Conservation (phyloP, 2,888 invertebrate species). For the Platycheirus rosarum region DNA sequence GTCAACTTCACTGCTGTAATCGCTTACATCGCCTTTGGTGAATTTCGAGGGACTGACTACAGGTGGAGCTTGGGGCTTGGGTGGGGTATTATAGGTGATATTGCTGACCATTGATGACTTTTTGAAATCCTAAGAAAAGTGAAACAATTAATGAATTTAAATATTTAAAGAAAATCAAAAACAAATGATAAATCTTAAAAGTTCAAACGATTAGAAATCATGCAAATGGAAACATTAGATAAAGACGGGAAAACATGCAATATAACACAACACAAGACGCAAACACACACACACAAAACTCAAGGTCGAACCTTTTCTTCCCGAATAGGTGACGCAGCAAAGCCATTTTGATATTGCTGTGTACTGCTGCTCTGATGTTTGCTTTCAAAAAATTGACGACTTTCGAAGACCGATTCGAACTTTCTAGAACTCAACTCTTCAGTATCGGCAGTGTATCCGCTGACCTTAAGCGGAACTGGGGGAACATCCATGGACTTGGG, state of each 20-base stretch:
- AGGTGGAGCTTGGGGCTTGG: constrained; percentile 79
- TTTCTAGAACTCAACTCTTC: constrained; percentile 84
- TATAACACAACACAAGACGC: constrained; percentile 1
- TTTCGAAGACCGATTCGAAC: constrained; percentile 79
- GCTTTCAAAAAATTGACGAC: constrained; percentile 77
- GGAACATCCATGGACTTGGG: constrained; percentile 85
- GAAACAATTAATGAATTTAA: constrained; percentile 35
- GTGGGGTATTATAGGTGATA: constrained; percentile 82
- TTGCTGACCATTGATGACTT: constrained; percentile 84
- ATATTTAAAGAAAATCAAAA: constrained; percentile 26
- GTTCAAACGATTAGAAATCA: constrained; percentile 10
- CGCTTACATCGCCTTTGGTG: constrained; percentile 84
- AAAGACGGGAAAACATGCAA: not conserved
- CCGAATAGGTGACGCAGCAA: constrained; percentile 76
- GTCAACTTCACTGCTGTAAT: constrained; percentile 89
- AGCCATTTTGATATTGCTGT: constrained; percentile 75
- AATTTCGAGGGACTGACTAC: constrained; percentile 78
- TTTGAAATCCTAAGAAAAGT: constrained; percentile 83
- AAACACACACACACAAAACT: constrained; percentile 38
- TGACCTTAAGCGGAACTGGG: constrained; percentile 81
- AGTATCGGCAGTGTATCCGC: constrained; percentile 88
- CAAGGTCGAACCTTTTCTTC: constrained; percentile 81
- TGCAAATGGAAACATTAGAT: too few relatives aligned
- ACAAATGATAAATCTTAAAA: not conserved
- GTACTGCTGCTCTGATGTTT: constrained; percentile 63